Percentiles rank a stretch among this genome's conserved stretches.
phyloP scores from a whole-genome alignment of 2,113 vertebrate species.

The Lycocorax pyrrhopterus region DNA sequence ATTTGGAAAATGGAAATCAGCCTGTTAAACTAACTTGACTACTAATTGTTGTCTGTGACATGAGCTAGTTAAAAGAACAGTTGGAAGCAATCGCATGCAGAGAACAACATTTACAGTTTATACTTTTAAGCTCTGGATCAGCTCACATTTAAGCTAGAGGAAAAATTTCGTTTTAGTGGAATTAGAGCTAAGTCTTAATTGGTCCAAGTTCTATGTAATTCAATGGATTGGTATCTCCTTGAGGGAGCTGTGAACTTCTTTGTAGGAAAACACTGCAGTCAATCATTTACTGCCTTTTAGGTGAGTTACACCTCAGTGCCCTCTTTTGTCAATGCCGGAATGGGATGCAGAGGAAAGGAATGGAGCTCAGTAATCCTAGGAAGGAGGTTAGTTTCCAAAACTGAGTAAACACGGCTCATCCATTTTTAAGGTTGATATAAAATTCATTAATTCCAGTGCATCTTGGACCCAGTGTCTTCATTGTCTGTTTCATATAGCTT shows the following conservation, averaged over 20 bases:
- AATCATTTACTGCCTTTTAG: not conserved
- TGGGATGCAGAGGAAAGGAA: not conserved
- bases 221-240: not conserved
- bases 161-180: not conserved
- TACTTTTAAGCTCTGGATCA: not conserved
- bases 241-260: not conserved
- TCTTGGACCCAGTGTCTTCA: not conserved
- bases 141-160: not conserved
- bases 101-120: not conserved
- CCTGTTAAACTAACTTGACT: not conserved
- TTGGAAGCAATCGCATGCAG: not conserved
- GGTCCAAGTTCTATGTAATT: not conserved
- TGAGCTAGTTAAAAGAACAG: not conserved
- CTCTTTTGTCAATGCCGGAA: not conserved
- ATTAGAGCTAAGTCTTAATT: not conserved
- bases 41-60: not conserved
- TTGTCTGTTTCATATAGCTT: not conserved
- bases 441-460: not conserved
- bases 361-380: not conserved
- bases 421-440: not conserved
- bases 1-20: not conserved
- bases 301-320: not conserved
- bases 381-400: not conserved
- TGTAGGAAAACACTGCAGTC: not conserved
- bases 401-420: not conserved